Conservation (phyloP, 30 jellyfish, hydroid and myxozoan species). For the Aurelia sp. region DNA sequence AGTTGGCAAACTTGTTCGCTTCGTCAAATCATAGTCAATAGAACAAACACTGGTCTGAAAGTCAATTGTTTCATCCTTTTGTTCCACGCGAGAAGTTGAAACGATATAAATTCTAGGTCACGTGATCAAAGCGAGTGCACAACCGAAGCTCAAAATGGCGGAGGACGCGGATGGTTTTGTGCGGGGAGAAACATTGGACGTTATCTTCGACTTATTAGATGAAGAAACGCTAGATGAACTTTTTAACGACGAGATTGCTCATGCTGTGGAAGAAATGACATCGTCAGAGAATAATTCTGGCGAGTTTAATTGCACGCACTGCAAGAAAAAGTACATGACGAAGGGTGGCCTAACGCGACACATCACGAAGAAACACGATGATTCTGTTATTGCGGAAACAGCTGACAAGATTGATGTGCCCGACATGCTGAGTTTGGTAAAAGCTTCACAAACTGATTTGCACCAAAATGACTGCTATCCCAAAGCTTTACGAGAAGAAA, state of each 20-base stretch:
- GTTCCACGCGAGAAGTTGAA: conserved; percentile 12
- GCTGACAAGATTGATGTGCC: not conserved
- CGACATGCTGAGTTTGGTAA: not conserved
- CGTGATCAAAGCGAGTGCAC: conserved; percentile 34
- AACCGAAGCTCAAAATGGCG: conserved; percentile 4
- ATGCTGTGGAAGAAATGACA: no score
- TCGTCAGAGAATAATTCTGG: conserved; percentile 11
- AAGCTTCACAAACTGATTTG: not conserved
- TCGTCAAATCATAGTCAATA: no score
- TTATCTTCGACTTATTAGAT: no score
- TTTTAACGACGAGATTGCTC: no score
- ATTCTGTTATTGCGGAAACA: not conserved
- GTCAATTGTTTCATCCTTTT: conserved; percentile 12
- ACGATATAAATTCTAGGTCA: not conserved
- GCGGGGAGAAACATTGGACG: no score
- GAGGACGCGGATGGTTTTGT: not conserved
- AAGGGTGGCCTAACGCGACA: not conserved
- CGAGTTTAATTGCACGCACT: not conserved
- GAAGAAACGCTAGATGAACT: no score
- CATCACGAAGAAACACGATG: no score
- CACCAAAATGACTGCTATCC: not conserved
- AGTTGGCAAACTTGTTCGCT: no score
- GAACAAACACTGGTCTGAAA: no score
- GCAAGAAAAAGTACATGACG: conserved; percentile 6
- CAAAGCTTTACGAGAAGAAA: not conserved